Conservation (phyloP, 1,140 invertebrate species). For the Eupristina koningsbergeri region DNA sequence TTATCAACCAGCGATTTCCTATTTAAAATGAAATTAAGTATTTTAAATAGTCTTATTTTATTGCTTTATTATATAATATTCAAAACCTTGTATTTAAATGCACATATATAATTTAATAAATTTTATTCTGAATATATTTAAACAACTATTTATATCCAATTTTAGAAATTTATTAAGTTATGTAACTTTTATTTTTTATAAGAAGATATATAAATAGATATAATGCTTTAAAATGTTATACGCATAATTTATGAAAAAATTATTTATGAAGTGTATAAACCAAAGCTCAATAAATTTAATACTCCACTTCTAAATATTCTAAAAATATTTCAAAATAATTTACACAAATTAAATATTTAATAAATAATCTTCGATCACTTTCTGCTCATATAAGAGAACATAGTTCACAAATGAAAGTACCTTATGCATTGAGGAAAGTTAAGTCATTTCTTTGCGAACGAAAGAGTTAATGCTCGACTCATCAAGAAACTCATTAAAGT, state of each 20-base stretch:
- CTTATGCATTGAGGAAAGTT: background rate
- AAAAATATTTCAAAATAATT: background rate
- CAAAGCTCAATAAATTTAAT: background rate
- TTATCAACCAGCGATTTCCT: background rate
- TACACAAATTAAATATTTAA: background rate
- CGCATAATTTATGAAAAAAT: background rate
- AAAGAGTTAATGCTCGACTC: background rate
- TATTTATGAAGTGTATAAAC: background rate
- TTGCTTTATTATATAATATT: background rate
- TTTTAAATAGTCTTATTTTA: background rate
- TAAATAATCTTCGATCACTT: background rate
- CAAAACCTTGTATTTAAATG: background rate
- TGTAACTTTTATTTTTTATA: background rate
- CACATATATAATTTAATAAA: background rate
- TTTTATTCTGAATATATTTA: background rate
- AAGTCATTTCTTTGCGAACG: constrained; percentile 11
- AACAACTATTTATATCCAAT: background rate
- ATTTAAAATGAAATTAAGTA: background rate
- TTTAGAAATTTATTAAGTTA: background rate
- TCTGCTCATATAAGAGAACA: background rate
- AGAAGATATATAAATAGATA: background rate
- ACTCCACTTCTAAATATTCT: background rate
- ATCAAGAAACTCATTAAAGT: background rate
- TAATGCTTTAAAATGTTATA: background rate
- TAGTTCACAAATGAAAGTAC: background rate